Evolutionary conservation across 2,797 vertebrate genomes (phyloP).

Genomic region (Helostoma temminkii): DNA sequence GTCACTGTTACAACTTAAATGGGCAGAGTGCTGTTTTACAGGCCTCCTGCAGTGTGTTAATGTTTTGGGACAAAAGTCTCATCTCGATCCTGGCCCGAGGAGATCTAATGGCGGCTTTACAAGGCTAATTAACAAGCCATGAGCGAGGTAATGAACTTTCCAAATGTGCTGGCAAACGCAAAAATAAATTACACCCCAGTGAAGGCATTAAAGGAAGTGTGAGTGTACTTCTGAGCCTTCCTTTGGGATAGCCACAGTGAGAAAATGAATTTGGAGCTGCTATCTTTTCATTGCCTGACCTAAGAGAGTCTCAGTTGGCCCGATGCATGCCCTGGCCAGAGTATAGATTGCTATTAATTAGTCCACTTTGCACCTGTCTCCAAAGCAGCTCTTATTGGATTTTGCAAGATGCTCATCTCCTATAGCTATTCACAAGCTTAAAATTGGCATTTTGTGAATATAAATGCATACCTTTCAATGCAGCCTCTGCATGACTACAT

Average conservation of each 20-base stretch:
- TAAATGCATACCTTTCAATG: conserved; percentile 77
- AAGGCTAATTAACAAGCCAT: conserved; percentile 87
- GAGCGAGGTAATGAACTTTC: conserved; percentile 86
- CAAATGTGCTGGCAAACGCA: conserved; percentile 82
- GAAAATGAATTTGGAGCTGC: conserved; percentile 85
- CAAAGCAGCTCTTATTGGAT: conserved; percentile 77
- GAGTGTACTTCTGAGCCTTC: conserved; percentile 79
- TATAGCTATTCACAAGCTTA: conserved; percentile 67
- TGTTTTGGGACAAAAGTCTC: conserved; percentile 83
- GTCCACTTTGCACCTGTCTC: conserved; percentile 82
- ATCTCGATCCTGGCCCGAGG: conserved; percentile 78
- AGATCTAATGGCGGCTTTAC: conserved; percentile 84
- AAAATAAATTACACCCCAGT: conserved; percentile 83
- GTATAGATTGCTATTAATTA: conserved; percentile 86
- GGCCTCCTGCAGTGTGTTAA: conserved; percentile 76
- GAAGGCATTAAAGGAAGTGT: conserved; percentile 81
- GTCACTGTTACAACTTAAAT: conserved; percentile 66
- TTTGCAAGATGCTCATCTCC: conserved; percentile 70
- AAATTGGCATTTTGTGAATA: conserved; percentile 79
- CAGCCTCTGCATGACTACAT: conserved; percentile 58
- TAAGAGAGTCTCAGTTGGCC: conserved; percentile 76
- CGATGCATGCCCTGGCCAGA: conserved; percentile 74
- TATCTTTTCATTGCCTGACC: conserved; percentile 86
- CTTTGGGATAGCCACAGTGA: conserved; percentile 77
- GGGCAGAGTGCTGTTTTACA: conserved; percentile 68